A percentile compares a stretch with the other conserved stretches of the same genome.
Conservation (phyloP, 1,140 invertebrate genomes). For the Zaprionus davidi region DNA sequence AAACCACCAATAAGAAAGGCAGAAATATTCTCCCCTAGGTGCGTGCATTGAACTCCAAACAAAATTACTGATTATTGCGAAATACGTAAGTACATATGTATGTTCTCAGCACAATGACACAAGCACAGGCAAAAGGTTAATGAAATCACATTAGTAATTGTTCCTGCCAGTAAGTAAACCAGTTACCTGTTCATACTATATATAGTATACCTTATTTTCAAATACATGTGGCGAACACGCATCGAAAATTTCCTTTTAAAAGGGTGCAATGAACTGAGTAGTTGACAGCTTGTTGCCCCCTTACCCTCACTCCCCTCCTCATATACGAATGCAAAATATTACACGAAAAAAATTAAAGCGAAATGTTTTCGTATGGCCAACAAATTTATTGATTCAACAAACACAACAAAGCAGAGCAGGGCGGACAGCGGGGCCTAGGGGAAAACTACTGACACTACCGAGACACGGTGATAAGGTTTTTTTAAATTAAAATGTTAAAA, state of each 20-base stretch:
- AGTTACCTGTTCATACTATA: conserved; percentile 39
- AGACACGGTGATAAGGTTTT: neutral
- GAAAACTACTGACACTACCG: neutral
- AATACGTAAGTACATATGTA: conserved; percentile 29
- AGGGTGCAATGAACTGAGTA: conserved; percentile 34
- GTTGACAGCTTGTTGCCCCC: conserved; percentile 1
- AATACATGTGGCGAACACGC: conserved; percentile 52
- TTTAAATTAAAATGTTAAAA: neutral
- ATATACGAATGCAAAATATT: neutral
- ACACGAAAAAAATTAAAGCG: conserved; percentile 15
- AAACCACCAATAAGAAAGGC: neutral
- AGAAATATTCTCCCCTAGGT: neutral
- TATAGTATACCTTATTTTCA: conserved; percentile 11
- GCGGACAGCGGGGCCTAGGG: neutral
- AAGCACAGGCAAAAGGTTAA: conserved; percentile 45
- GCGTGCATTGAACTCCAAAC: conserved; percentile 51
- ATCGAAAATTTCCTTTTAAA: conserved; percentile 12
- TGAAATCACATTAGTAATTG: conserved; percentile 46
- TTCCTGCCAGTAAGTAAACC: conserved; percentile 41
- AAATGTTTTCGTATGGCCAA: conserved; percentile 29
- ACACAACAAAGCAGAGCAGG: neutral
- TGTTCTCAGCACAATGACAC: conserved; percentile 54
- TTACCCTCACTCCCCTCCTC: neutral
- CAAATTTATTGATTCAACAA: conserved; percentile 49
- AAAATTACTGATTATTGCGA: conserved; percentile 51